Percentiles rank a stretch among this genome's conserved stretches.
phyloP scores from a whole-genome alignment of 2,888 invertebrate species.

The Caenorhabditis panamensis region DNA sequence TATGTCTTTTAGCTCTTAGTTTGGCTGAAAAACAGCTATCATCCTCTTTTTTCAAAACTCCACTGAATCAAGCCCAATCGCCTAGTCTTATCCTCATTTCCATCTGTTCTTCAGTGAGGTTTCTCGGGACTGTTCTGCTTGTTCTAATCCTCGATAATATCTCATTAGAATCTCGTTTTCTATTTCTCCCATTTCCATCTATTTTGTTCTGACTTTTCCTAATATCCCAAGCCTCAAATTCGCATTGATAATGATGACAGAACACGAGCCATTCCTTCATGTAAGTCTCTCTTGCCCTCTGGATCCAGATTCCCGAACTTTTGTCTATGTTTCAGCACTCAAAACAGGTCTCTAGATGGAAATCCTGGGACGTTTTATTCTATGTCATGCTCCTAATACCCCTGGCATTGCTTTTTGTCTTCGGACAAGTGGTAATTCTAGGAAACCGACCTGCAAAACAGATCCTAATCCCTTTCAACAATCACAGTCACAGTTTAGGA shows the following conservation, averaged over 20 bases:
- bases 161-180: too few relatives aligned
- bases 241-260: constrained; percentile 5
- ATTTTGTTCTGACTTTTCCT: too few relatives aligned
- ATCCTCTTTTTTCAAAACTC: too few relatives aligned
- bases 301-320: too few relatives aligned
- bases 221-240: neutral
- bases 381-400: constrained; percentile 2
- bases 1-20: too few relatives aligned
- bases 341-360: neutral
- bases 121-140: too few relatives aligned
- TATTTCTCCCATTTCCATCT: too few relatives aligned
- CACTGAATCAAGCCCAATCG: too few relatives aligned
- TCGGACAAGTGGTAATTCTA: neutral
- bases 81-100: too few relatives aligned
- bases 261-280: constrained; percentile 7
- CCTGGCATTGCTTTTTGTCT: neutral
- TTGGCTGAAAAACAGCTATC: too few relatives aligned
- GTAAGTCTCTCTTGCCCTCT: neutral
- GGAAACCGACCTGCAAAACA: neutral
- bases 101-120: too few relatives aligned
- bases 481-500: neutral
- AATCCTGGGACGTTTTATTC: neutral
- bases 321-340: neutral
- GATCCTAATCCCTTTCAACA: neutral
- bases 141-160: too few relatives aligned